These are phyloP conservation scores for Cydia splendana DNA, from an alignment of 1,140 invertebrate species.

Conservation along the genomic window DNA sequence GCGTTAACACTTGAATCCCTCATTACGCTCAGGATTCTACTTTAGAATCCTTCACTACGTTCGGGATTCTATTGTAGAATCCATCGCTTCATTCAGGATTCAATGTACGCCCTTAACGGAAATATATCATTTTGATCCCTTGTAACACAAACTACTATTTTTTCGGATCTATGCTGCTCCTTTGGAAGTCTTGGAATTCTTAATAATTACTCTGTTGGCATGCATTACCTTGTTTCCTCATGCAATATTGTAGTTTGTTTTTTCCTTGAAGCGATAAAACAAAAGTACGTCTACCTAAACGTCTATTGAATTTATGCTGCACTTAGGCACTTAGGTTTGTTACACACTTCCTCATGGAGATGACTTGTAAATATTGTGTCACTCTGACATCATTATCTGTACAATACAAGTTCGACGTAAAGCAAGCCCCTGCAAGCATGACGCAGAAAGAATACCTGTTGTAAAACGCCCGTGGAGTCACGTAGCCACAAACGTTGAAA, in stretches of 20 bases:
- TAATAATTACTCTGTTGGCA: neutral
- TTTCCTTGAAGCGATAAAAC: slow-evolving; percentile 23
- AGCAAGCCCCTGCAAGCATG: neutral
- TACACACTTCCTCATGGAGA: slow-evolving; percentile 19
- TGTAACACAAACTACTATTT: no score
- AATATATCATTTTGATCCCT: no score
- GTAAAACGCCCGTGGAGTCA: slow-evolving; percentile 56
- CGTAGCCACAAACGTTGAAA: slow-evolving; percentile 52
- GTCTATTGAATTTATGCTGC: slow-evolving; percentile 23
- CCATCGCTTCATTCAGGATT: no score
- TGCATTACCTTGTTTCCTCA: neutral
- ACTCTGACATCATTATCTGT: slow-evolving; percentile 8
- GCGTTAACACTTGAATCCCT: no score
- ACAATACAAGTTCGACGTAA: neutral
- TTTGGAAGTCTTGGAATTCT: neutral
- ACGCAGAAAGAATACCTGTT: slow-evolving; percentile 17
- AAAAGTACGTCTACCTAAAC: slow-evolving; percentile 12
- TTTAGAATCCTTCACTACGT: no score
- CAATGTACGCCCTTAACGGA: no score
- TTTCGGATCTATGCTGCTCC: no score
- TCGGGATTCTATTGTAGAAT: no score
- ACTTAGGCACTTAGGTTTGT: neutral
- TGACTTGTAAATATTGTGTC: slow-evolving; percentile 20
- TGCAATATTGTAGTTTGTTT: neutral
- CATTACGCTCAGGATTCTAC: no score